These are phyloP conservation scores for Adelognathus sp. DNA, from an alignment of 2,888 invertebrate genomes.

Conservation along the genomic window DNA sequence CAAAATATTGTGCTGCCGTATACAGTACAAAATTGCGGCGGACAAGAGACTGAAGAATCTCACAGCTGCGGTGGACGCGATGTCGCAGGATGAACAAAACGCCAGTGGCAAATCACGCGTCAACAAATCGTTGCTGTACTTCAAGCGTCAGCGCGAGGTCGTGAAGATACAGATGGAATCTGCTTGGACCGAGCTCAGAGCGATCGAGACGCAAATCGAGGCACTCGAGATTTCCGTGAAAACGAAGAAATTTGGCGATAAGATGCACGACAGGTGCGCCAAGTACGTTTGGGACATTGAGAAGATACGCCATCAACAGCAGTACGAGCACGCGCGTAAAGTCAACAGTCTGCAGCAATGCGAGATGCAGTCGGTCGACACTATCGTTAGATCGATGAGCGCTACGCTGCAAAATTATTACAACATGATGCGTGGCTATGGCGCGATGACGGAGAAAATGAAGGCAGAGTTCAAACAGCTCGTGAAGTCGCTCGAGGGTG, in stretches of 20 bases:
- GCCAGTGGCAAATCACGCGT: slow-evolving; percentile 77
- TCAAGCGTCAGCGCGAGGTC: slow-evolving; percentile 76
- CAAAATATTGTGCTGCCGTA: slow-evolving; percentile 79
- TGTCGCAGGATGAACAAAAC: slow-evolving; percentile 72
- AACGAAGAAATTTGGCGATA: slow-evolving; percentile 65
- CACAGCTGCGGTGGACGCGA: slow-evolving; percentile 66
- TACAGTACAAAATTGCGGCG: slow-evolving; percentile 77
- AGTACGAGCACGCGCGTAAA: slow-evolving; percentile 81
- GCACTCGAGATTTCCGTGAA: slow-evolving; percentile 63
- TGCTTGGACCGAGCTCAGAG: slow-evolving; percentile 73
- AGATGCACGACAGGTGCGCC: slow-evolving; percentile 65
- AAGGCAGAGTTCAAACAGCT: slow-evolving; percentile 84
- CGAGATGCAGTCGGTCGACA: slow-evolving; percentile 82
- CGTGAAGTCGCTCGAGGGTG: slow-evolving; percentile 84
- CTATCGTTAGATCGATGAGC: slow-evolving; percentile 83
- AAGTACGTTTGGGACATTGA: slow-evolving; percentile 71
- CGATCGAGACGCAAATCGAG: slow-evolving; percentile 68
- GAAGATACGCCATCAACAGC: slow-evolving; percentile 73
- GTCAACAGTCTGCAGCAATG: slow-evolving; percentile 81
- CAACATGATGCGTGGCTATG: slow-evolving; percentile 84
- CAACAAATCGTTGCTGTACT: slow-evolving; percentile 76
- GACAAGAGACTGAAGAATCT: slow-evolving; percentile 75
- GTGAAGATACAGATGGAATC: slow-evolving; percentile 71
- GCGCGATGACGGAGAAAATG: slow-evolving; percentile 83
- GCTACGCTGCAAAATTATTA: slow-evolving; percentile 84